These are phyloP conservation scores for Odiellus spinosus DNA, from an alignment of 2,888 invertebrate species.

Conservation along the genomic window DNA sequence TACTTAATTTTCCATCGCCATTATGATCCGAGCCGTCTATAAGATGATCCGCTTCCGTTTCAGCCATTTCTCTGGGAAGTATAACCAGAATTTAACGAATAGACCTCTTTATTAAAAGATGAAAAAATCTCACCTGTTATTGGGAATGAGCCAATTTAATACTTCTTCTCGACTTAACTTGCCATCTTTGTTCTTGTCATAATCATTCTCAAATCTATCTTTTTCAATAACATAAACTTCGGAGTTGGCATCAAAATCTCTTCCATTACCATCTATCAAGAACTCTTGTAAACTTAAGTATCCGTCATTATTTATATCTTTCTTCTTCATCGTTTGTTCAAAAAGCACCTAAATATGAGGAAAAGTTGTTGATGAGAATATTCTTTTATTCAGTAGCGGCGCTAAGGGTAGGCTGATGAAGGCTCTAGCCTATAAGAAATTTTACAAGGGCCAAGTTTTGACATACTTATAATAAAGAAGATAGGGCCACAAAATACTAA, in stretches of 20 bases:
- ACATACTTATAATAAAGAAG: too few relatives aligned
- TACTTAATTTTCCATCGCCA: conserved; percentile 58
- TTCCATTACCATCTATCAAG: conserved; percentile 40
- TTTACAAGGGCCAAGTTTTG: too few relatives aligned
- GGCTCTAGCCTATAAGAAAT: neutral
- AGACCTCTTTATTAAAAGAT: neutral
- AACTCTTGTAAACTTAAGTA: conserved; percentile 69
- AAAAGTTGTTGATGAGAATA: neutral
- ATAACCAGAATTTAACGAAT: too few relatives aligned
- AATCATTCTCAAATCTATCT: conserved; percentile 68
- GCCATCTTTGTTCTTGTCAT: conserved; percentile 71
- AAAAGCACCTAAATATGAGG: conserved; percentile 20
- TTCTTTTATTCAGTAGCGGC: neutral
- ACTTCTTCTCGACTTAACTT: conserved; percentile 61
- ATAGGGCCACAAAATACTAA: too few relatives aligned
- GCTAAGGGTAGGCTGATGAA: neutral
- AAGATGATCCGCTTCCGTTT: conserved; percentile 76
- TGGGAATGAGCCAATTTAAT: conserved; percentile 73
- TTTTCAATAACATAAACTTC: conserved; percentile 55
- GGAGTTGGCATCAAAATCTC: conserved; percentile 7
- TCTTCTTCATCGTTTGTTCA: conserved; percentile 63
- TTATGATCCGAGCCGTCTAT: conserved; percentile 73
- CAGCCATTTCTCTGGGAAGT: conserved; percentile 56
- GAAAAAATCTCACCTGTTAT: conserved; percentile 67
- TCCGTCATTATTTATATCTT: conserved; percentile 71